phyloP scores from a whole-genome alignment of 2,113 vertebrate genomes.

The Passerina amoena region DNA sequence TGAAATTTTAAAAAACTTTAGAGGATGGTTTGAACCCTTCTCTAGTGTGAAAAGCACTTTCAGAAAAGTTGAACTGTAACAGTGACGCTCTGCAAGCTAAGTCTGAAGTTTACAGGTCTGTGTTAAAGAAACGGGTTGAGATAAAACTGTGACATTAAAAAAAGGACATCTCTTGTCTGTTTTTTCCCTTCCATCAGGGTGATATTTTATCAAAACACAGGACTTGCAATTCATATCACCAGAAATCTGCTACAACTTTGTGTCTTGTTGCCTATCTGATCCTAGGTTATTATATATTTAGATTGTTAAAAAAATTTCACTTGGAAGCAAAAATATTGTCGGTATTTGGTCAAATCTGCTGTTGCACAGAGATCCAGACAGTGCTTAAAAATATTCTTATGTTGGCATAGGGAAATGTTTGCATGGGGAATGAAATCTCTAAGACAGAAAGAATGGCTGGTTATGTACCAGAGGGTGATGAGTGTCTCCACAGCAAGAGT shows the following conservation, averaged over 20 bases:
- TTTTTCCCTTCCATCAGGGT: neutral
- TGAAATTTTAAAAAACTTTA: neutral
- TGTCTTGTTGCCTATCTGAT: neutral
- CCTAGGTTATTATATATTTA: neutral
- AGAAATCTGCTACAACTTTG: neutral
- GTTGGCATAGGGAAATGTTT: neutral
- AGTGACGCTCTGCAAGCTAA: neutral
- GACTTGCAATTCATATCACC: neutral
- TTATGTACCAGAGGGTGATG: neutral
- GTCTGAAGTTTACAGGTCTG: neutral
- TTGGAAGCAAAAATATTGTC: neutral
- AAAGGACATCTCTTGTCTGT: accelerated
- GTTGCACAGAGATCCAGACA: neutral
- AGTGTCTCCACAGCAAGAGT: neutral
- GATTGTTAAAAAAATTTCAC: neutral
- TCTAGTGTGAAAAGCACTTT: constrained; percentile 1
- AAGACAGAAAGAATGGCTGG: neutral
- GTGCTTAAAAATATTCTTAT: neutral
- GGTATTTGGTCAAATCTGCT: neutral
- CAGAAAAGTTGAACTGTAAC: neutral
- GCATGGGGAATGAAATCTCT: neutral
- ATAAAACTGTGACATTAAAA: neutral
- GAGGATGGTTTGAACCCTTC: neutral
- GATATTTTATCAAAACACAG: neutral
- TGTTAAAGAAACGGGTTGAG: neutral